Evolutionary conservation across 2,113 vertebrate genomes (phyloP).

Genomic region (Petrocephalus zakoni): DNA sequence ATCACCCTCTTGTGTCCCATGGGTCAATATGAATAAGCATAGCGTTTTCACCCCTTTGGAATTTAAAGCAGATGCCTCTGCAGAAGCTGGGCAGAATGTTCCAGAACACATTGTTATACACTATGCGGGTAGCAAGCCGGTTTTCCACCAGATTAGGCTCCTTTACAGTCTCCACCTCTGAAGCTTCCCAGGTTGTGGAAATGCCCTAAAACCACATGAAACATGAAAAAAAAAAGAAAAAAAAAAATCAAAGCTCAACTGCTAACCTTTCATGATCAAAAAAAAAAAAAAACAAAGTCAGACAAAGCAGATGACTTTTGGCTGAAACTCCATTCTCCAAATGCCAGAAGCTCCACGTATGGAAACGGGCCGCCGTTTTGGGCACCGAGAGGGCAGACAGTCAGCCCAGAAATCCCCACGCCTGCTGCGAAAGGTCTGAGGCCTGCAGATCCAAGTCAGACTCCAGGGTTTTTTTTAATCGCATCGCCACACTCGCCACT

Average conservation of each 20-base stretch:
- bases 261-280: not conserved
- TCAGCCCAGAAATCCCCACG: not conserved
- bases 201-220: not conserved
- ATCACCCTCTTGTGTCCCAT: not conserved
- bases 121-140: not conserved
- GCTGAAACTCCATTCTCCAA: slow-evolving; percentile 40
- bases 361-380: slow-evolving; percentile 21
- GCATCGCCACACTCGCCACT: not conserved
- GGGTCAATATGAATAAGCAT: not conserved
- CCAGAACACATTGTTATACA: not conserved
- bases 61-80: slow-evolving; percentile 1
- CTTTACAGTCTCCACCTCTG: not conserved
- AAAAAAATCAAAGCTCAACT: not conserved
- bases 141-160: not conserved
- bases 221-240: not conserved
- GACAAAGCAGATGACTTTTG: slow-evolving; percentile 34
- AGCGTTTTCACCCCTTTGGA: slow-evolving; percentile 17
- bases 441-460: not conserved
- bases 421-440: not conserved
- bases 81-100: not conserved
- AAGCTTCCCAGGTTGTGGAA: not conserved
- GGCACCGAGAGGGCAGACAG: slow-evolving; percentile 34
- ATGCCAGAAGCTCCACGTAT: slow-evolving; percentile 34
- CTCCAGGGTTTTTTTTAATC: not conserved
- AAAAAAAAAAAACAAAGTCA: not conserved